A percentile compares a stretch with the other conserved stretches of the same genome.
phyloP scores from a whole-genome alignment of 2,797 vertebrate species.

The Malacoraja senta region DNA sequence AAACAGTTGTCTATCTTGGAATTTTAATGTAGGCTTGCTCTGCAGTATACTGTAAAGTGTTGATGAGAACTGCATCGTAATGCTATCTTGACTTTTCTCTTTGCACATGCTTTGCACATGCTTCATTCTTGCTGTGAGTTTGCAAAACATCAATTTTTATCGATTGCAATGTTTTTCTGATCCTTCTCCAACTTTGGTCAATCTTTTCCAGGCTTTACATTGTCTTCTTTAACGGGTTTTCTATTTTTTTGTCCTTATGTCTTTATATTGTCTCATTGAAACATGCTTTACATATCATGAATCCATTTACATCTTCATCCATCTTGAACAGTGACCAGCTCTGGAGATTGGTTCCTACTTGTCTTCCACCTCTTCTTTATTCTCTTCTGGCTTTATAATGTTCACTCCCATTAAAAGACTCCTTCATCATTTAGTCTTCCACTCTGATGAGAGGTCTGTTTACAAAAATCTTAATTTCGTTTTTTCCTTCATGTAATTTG shows the following conservation, averaged over 20 bases:
- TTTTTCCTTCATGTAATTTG: neutral
- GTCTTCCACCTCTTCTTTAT: neutral
- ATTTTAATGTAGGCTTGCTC: neutral
- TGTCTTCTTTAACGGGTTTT: neutral
- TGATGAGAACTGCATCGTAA: neutral
- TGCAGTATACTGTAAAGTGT: neutral
- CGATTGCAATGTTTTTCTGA: neutral
- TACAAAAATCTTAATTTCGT: neutral
- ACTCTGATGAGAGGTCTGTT: too few species aligned
- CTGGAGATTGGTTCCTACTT: neutral
- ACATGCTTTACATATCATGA: neutral
- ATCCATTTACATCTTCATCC: neutral
- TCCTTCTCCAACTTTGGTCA: neutral
- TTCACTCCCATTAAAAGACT: neutral
- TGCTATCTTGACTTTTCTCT: neutral
- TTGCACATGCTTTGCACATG: neutral
- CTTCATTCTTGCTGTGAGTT: neutral
- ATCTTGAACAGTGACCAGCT: neutral
- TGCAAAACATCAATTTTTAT: neutral
- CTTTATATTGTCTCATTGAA: neutral
- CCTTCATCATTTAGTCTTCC: neutral
- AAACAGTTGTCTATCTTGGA: neutral
- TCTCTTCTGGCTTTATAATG: neutral
- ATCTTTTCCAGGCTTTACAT: neutral
- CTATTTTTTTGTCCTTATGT: neutral